A percentile compares a stretch with the other conserved stretches of the same genome.
Evolutionary conservation across 2,797 vertebrate genomes (phyloP).

Genomic region (Gephyroberyx darwinii): DNA sequence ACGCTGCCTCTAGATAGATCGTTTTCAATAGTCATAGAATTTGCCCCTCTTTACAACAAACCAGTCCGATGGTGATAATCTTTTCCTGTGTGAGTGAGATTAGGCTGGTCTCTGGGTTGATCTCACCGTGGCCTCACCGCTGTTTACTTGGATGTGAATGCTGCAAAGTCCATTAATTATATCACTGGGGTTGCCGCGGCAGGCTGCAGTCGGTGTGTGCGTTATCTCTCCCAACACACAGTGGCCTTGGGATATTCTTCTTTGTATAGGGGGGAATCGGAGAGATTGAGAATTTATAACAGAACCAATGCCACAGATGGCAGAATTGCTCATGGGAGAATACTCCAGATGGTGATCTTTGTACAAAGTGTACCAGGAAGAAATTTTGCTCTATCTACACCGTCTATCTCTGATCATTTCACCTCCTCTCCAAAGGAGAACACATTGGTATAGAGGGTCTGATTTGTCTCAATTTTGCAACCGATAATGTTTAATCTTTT

Average conservation of each 20-base stretch:
- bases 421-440: conserved; percentile 5
- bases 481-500: conserved; percentile 23
- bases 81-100: conserved; percentile 57
- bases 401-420: conserved; percentile 18
- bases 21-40: conserved; percentile 51
- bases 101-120: conserved; percentile 58
- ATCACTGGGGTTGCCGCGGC: conserved; percentile 48
- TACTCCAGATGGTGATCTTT: conserved; percentile 68
- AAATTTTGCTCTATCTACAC: conserved; percentile 12
- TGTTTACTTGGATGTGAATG: conserved; percentile 19
- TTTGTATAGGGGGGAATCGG: conserved; percentile 50
- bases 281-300: conserved; percentile 63
- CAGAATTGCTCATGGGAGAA: conserved; percentile 45
- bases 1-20: neutral
- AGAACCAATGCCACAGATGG: conserved; percentile 66
- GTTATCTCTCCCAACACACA: conserved; percentile 68
- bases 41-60: conserved; percentile 13
- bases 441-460: conserved; percentile 6
- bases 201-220: conserved; percentile 12
- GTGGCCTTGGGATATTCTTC: conserved; percentile 50
- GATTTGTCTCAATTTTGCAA: conserved; percentile 6
- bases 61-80: conserved; percentile 49
- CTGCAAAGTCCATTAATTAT: conserved; percentile 55
- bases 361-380: conserved; percentile 46
- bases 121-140: conserved; percentile 51